Conservation (phyloP, 2,888 invertebrate genomes). For the Gnatocerus cornutus region DNA sequence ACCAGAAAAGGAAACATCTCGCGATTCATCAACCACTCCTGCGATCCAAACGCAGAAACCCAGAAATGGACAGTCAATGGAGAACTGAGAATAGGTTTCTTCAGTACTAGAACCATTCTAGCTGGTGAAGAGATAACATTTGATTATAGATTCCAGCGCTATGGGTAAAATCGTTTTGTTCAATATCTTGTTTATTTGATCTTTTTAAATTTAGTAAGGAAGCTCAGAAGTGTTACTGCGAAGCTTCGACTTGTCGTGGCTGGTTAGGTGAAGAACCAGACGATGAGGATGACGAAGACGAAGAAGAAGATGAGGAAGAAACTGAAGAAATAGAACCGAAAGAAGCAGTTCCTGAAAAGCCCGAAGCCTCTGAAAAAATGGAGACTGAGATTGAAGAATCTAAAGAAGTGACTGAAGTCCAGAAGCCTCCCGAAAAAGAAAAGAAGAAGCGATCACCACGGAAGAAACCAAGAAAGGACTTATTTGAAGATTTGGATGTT, state of each 20-base stretch:
- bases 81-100: constrained; percentile 96
- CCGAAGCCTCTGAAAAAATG: constrained; percentile 45
- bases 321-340: constrained; percentile 63
- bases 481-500: constrained; percentile 79
- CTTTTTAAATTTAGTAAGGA: constrained; percentile 81
- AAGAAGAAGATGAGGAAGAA: constrained; percentile 72
- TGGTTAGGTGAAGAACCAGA: constrained; percentile 95
- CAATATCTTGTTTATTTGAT: not conserved
- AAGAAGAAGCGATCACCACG: constrained; percentile 57
- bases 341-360: constrained; percentile 48
- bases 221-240: constrained; percentile 97
- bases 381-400: constrained; percentile 70
- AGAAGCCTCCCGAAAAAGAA: constrained; percentile 66
- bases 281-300: constrained; percentile 77
- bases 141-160: constrained; percentile 98
- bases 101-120: constrained; percentile 87
- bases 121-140: constrained; percentile 98
- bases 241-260: constrained; percentile 90
- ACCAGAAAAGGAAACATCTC: constrained; percentile 95
- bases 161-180: constrained; percentile 78
- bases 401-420: constrained; percentile 59
- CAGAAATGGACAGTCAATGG: constrained; percentile 98
- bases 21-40: constrained; percentile 98
- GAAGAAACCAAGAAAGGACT: constrained; percentile 70
- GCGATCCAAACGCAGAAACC: constrained; percentile 98